Evolutionary conservation across 2,888 invertebrate species (phyloP).

Genomic region (Apodemia hepburni): DNA sequence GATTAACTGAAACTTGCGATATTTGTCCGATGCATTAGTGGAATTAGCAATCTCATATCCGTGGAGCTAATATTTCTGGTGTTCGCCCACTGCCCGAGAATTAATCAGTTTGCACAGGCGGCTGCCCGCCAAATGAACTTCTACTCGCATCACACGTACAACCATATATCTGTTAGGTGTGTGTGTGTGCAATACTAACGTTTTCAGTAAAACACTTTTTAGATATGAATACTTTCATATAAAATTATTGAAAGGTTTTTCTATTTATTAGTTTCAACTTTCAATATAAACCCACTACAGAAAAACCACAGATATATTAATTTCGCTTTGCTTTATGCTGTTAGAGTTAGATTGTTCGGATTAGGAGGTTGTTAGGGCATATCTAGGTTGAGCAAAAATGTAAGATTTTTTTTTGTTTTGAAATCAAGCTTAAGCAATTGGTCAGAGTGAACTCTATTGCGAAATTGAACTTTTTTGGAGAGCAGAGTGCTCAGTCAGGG

Average conservation of each 20-base stretch:
- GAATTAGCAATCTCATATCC: conserved; percentile 76
- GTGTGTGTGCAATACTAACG: neutral
- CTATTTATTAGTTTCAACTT: neutral
- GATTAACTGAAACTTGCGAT: conserved; percentile 52
- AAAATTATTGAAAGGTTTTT: neutral
- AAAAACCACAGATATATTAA: too few species aligned
- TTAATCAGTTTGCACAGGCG: conserved; percentile 67
- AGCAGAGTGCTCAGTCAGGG: too few species aligned
- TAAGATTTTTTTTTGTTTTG: too few species aligned
- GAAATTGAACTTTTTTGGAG: too few species aligned
- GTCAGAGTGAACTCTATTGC: too few species aligned
- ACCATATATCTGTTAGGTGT: neutral
- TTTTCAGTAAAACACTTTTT: neutral
- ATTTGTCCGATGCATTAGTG: conserved; percentile 76
- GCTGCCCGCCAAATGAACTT: conserved; percentile 45
- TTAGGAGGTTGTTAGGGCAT: too few species aligned
- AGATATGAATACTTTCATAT: neutral
- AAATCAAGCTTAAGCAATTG: too few species aligned
- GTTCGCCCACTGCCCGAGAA: conserved; percentile 60
- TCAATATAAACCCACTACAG: too few species aligned
- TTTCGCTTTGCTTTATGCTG: too few species aligned
- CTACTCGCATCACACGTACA: conserved; percentile 22
- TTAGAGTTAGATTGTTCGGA: too few species aligned
- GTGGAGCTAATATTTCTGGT: conserved; percentile 69
- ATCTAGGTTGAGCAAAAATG: too few species aligned